Percentiles rank a stretch among this genome's conserved stretches.
Conservation (phyloP, 2,797 vertebrate species). For the Coreius guichenoti region DNA sequence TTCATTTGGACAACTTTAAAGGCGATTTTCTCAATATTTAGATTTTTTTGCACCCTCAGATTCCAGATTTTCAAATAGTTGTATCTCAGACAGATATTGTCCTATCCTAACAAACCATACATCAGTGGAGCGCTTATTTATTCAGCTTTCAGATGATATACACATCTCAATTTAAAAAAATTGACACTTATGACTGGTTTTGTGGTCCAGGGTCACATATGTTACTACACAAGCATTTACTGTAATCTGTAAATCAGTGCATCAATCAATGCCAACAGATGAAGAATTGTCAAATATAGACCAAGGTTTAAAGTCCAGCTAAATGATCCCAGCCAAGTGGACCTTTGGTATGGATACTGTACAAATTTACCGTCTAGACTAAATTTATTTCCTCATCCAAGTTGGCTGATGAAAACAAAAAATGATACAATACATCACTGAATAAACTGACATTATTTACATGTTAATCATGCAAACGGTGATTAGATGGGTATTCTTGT, state of each 20-base stretch:
- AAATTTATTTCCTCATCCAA: slow-evolving; percentile 55
- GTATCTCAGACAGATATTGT: too few species aligned
- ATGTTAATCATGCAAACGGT: not conserved
- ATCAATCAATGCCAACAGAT: not conserved
- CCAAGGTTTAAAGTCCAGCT: slow-evolving; percentile 59
- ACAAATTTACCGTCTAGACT: slow-evolving; percentile 64
- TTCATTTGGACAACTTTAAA: too few species aligned
- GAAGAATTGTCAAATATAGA: slow-evolving; percentile 50
- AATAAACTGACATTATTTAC: not conserved
- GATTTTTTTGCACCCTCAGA: too few species aligned
- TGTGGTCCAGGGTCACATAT: not conserved
- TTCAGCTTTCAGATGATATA: too few species aligned
- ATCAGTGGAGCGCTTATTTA: too few species aligned
- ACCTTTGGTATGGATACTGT: slow-evolving; percentile 59
- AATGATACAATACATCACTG: not conserved
- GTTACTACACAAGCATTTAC: not conserved
- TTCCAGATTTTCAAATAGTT: too few species aligned
- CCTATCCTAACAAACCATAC: too few species aligned
- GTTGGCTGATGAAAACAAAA: slow-evolving; percentile 11
- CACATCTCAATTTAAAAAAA: too few species aligned
- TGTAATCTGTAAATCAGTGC: not conserved
- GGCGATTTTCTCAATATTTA: too few species aligned
- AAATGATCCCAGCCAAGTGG: slow-evolving; percentile 59
- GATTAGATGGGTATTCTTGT: not conserved
- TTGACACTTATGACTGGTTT: too few species aligned